Evolutionary conservation across 2,888 invertebrate genomes (phyloP).

Genomic region (Lampropteryx suffumata): DNA sequence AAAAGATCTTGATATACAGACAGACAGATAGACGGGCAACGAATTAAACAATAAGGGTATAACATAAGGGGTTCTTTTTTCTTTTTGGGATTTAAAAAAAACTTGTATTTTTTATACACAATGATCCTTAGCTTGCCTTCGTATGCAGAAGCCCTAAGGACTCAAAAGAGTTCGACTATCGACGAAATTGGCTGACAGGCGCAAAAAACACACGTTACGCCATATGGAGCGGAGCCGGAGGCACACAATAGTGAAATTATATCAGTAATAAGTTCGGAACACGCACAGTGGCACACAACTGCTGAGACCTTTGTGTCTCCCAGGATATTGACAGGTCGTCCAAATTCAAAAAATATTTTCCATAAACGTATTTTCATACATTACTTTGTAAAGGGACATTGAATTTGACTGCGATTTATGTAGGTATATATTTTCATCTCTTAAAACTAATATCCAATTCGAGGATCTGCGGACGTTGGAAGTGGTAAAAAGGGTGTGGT

Average conservation of each 20-base stretch:
- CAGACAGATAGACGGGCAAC: too few relatives aligned
- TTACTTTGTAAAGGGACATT: background rate
- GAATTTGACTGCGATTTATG: background rate
- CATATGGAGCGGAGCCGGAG: conserved; percentile 74
- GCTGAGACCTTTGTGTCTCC: conserved; percentile 45
- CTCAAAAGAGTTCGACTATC: conserved; percentile 59
- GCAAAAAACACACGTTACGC: conserved; percentile 73
- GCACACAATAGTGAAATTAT: conserved; percentile 81
- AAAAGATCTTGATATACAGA: too few relatives aligned
- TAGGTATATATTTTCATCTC: too few relatives aligned
- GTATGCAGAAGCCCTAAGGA: conserved; percentile 15
- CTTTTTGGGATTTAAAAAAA: too few relatives aligned
- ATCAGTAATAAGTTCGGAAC: conserved; percentile 75
- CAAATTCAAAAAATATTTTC: conserved; percentile 9
- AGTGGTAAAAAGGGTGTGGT: too few relatives aligned
- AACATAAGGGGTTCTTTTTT: too few relatives aligned
- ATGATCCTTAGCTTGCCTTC: background rate
- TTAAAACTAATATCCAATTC: too few relatives aligned
- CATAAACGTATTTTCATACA: conserved; percentile 3
- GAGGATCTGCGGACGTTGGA: too few relatives aligned
- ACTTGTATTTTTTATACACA: too few relatives aligned
- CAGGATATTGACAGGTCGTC: conserved; percentile 19
- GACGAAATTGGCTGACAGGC: conserved; percentile 66
- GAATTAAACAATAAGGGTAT: too few relatives aligned
- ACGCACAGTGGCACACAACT: conserved; percentile 75